These are phyloP conservation scores for Spea hammondii DNA, from an alignment of 2,797 vertebrate genomes.

Conservation along the genomic window DNA sequence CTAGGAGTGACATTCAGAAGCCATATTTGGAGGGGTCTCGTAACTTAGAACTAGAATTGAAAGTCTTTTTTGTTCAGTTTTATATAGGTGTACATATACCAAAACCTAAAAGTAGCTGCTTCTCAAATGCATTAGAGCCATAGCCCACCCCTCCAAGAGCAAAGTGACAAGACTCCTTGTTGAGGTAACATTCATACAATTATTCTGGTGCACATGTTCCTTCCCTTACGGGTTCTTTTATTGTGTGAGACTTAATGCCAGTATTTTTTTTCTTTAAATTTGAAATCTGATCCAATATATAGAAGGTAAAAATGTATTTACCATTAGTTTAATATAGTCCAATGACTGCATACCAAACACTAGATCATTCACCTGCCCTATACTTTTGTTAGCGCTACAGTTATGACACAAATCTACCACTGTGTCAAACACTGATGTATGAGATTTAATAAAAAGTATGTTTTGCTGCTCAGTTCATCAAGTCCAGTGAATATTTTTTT, in stretches of 20 bases:
- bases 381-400: not conserved
- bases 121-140: slow-evolving; percentile 24
- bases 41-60: not conserved
- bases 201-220: slow-evolving; percentile 7
- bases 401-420: too few species aligned
- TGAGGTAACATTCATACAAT: not conserved
- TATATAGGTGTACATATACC: not conserved
- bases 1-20: not conserved
- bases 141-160: slow-evolving; percentile 17
- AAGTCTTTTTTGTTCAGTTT: not conserved
- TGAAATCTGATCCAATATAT: not conserved
- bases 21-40: not conserved
- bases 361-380: not conserved
- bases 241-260: slow-evolving; percentile 22
- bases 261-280: slow-evolving; percentile 18
- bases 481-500: too few species aligned
- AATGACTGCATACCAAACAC: not conserved
- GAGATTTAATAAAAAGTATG: too few species aligned
- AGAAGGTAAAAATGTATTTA: slow-evolving; percentile 1
- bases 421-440: too few species aligned
- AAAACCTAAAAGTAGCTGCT: not conserved
- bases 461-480: too few species aligned
- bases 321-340: not conserved
- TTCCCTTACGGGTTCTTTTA: slow-evolving; percentile 13
- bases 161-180: slow-evolving; percentile 11